Evolutionary conservation across 2,113 vertebrate genomes (phyloP), one percentile per base, ranked within the genome.

Genomic region (Ardeotis arabs): DNA sequence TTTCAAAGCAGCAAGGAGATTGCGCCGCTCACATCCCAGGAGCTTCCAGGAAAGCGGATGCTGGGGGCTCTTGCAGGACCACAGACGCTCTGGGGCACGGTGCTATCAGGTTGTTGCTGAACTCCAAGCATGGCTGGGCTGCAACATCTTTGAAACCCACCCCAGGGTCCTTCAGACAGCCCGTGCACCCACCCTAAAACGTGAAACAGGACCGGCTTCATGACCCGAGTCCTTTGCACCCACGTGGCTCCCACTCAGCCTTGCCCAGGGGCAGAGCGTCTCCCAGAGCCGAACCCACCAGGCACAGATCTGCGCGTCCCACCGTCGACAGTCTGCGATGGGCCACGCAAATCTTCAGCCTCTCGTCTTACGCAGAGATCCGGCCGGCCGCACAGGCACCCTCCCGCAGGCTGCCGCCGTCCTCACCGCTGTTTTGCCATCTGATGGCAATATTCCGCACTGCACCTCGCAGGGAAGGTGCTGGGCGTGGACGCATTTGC

Each of bases 1-100:
- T 77, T 84, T 82, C 47, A 2, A 1, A 13, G 35, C 83, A 53
- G 35, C 5, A 7, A 72, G 33, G 28, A n/a, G 11, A 28, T 37
- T 13, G 12, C 6, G 22, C 15, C 3, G 3, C 21, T 74, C 19
- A 2, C n/a, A n/a, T 7, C 23, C 37, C 7, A 5, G 45, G 5
- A 35, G 29, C 22, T 91, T 33, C 64, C 78, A 39, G 78, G 74
- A 5, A 33, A 33, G 37, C 2, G 15, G 45, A 20, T 15, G 29
- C 0, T 2, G 9, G 7, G 12, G 24, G 20, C 12, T 63, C 45
- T 3, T 44, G 47, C 3, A 29, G 23, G 15, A 18, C 20, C 4
- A 0, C 22, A 19, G 85, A 5, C 0, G 0, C 33, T 7, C 33
- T 24, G 70, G 67, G n/a, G 11, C 75, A 27, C 0, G 0, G 10